phyloP scores from a whole-genome alignment of 2,888 invertebrate species.

The Habroteleia sp. region DNA sequence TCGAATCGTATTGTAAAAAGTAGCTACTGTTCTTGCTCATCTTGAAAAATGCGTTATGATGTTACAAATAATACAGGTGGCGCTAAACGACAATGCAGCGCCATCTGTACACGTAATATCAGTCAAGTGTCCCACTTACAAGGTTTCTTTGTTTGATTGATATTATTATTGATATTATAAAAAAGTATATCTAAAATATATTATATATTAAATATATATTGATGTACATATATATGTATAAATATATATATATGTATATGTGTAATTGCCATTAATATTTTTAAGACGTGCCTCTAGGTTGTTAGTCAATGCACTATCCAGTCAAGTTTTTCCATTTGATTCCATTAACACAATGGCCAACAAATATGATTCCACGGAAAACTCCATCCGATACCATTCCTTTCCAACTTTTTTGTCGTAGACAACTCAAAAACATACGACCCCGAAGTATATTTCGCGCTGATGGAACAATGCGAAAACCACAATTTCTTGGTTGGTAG shows the following conservation, averaged over 20 bases:
- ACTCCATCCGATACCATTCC: too few relatives aligned
- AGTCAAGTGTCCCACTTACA: slow-evolving; percentile 5
- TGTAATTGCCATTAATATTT: slow-evolving; percentile 77
- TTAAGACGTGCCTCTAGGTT: too few relatives aligned
- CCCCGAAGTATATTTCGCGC: too few relatives aligned
- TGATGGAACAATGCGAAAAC: too few relatives aligned
- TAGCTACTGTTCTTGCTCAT: slow-evolving; percentile 18
- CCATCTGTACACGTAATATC: slow-evolving; percentile 1
- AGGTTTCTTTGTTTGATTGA: slow-evolving; percentile 22
- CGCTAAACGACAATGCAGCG: slow-evolving; percentile 1
- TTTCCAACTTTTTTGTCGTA: too few relatives aligned
- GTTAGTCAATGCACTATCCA: too few relatives aligned
- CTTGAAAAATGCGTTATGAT: background rate
- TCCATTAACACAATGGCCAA: too few relatives aligned
- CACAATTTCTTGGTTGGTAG: too few relatives aligned
- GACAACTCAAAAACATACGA: too few relatives aligned
- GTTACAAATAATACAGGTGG: slow-evolving; percentile 4
- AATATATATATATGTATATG: slow-evolving; percentile 59
- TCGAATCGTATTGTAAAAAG: slow-evolving; percentile 21
- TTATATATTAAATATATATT: slow-evolving; percentile 68
- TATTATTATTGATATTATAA: slow-evolving; percentile 31
- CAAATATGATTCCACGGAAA: too few relatives aligned
- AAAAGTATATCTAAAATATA: slow-evolving; percentile 47
- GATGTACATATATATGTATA: slow-evolving; percentile 62
- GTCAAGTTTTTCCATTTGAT: too few relatives aligned